Conservation (phyloP, 2,888 invertebrate genomes). For the Nipponacmea schrenckii region DNA sequence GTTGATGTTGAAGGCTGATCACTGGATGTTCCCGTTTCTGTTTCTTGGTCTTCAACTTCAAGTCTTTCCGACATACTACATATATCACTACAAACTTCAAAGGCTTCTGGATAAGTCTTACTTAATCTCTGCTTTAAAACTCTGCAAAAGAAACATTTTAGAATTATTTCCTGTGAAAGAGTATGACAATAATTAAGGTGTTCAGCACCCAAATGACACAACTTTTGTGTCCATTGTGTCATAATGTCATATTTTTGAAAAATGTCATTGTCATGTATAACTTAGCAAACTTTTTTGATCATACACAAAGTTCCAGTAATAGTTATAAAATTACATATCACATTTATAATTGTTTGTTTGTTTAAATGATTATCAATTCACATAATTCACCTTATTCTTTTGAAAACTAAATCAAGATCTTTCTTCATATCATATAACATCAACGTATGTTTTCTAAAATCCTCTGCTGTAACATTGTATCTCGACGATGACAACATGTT, state of each 20-base stretch:
- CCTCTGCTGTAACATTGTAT: constrained; percentile 84
- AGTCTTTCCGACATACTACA: constrained; percentile 1
- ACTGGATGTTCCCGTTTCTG: neutral
- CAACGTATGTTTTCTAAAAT: constrained; percentile 90
- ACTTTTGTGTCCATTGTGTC: too few species aligned
- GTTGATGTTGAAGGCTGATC: neutral
- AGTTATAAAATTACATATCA: too few species aligned
- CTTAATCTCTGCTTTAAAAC: constrained; percentile 22
- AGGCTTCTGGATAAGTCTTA: constrained; percentile 25
- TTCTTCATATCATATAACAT: constrained; percentile 90
- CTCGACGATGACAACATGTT: constrained; percentile 91
- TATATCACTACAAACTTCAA: constrained; percentile 9
- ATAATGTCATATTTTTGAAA: too few species aligned
- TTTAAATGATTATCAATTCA: too few species aligned
- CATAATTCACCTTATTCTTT: constrained; percentile 78
- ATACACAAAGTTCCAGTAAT: too few species aligned
- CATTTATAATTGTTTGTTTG: too few species aligned
- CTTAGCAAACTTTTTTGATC: too few species aligned
- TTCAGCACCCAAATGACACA: too few species aligned
- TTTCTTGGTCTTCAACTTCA: neutral
- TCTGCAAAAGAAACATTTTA: constrained; percentile 5
- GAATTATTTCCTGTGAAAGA: too few species aligned
- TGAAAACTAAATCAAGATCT: constrained; percentile 93
- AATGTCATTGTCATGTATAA: too few species aligned
- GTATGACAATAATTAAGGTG: too few species aligned